Percentiles rank a stretch among this genome's conserved stretches.
phyloP scores from a whole-genome alignment of 2,797 vertebrate species.

The Chelon auratus region DNA sequence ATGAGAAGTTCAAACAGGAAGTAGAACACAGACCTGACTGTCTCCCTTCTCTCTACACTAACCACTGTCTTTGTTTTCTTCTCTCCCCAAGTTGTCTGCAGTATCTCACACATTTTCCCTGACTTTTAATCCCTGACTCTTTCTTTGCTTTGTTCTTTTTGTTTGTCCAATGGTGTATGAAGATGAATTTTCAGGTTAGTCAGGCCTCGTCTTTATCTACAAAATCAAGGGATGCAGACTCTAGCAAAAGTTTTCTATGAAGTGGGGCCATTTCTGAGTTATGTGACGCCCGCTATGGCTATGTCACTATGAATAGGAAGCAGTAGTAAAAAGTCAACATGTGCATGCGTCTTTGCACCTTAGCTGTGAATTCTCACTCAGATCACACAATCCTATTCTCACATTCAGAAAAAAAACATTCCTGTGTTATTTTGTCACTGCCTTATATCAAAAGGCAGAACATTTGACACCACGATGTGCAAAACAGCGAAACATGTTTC shows the following conservation, averaged over 20 bases:
- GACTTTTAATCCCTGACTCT: slow-evolving; percentile 71
- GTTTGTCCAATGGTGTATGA: slow-evolving; percentile 76
- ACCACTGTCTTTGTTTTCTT: slow-evolving; percentile 67
- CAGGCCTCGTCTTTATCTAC: slow-evolving; percentile 62
- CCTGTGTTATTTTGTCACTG: slow-evolving; percentile 11
- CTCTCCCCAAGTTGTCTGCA: slow-evolving; percentile 59
- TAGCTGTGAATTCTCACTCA: slow-evolving; percentile 9
- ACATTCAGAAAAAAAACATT: slow-evolving; percentile 21
- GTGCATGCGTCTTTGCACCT: slow-evolving; percentile 4
- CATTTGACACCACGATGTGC: slow-evolving; percentile 7
- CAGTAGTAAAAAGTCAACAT: slow-evolving; percentile 2
- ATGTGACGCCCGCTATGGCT: neutral
- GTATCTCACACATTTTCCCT: slow-evolving; percentile 39
- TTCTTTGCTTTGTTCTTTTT: slow-evolving; percentile 74
- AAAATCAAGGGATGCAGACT: slow-evolving; percentile 42
- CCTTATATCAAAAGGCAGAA: neutral
- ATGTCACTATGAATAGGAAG: neutral
- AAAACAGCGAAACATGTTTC: slow-evolving; percentile 16
- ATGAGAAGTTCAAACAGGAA: slow-evolving; percentile 30
- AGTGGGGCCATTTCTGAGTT: slow-evolving; percentile 13
- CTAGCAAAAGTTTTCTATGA: slow-evolving; percentile 34
- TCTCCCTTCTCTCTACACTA: slow-evolving; percentile 55
- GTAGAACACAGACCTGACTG: slow-evolving; percentile 22
- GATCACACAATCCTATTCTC: neutral
- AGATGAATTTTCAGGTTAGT: slow-evolving; percentile 82